These are phyloP conservation scores for Halictus ligatus DNA, from an alignment of 2,888 invertebrate genomes.

Conservation along the genomic window DNA sequence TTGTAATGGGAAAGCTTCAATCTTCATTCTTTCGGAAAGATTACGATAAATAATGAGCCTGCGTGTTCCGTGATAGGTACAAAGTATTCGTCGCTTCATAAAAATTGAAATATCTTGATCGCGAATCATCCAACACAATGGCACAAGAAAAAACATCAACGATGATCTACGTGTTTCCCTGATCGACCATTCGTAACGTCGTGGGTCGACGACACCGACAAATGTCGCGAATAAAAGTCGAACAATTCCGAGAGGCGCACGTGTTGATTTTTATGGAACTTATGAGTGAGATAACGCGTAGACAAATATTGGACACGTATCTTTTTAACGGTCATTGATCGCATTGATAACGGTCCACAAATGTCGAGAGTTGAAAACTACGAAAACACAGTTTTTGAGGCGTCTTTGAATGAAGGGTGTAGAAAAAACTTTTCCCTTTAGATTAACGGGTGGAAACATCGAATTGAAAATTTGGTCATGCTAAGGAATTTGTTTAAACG, in stretches of 20 bases:
- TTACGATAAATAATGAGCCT: neutral
- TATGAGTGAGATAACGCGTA: neutral
- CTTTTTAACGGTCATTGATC: neutral
- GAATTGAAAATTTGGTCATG: neutral
- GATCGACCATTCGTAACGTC: neutral
- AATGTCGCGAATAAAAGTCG: conserved; percentile 3
- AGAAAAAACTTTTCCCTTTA: neutral
- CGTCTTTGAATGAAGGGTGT: neutral
- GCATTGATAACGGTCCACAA: neutral
- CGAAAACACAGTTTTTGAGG: neutral
- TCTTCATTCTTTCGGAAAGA: neutral
- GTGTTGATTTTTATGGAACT: conserved; percentile 8
- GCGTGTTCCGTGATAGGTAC: neutral
- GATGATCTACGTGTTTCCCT: neutral
- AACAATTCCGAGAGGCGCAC: neutral
- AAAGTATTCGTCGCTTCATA: conserved; percentile 1
- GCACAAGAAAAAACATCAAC: neutral
- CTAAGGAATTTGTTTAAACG: neutral
- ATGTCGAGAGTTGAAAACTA: neutral
- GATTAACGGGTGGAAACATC: neutral
- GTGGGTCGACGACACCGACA: neutral
- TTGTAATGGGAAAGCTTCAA: neutral
- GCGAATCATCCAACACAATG: neutral
- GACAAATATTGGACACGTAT: neutral
- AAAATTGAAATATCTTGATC: conserved; percentile 5